These are phyloP conservation scores for Drosophila orena DNA, from an alignment of 1,140 invertebrate genomes.

Conservation along the genomic window DNA sequence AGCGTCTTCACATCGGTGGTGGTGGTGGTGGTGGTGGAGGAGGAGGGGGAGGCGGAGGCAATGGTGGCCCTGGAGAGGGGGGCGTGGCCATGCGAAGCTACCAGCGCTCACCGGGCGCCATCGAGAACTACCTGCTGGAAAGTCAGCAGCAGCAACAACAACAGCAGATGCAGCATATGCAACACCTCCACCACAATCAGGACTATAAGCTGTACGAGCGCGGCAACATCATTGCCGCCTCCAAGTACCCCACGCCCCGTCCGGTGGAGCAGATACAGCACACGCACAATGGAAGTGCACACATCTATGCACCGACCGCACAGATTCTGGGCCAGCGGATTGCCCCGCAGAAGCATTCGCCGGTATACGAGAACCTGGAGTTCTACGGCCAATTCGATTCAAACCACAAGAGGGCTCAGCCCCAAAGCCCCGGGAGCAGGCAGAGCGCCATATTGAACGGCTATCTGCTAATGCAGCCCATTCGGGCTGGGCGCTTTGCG, in stretches of 20 bases:
- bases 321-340: slow-evolving; percentile 69
- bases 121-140: slow-evolving; percentile 70
- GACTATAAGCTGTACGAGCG: slow-evolving; percentile 89
- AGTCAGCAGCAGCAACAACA: slow-evolving; percentile 37
- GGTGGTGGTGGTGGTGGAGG: not conserved
- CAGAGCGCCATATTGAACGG: slow-evolving; percentile 71
- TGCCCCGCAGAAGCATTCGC: slow-evolving; percentile 85
- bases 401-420: slow-evolving; percentile 85
- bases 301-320: slow-evolving; percentile 68
- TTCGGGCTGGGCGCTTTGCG: slow-evolving; percentile 70
- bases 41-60: not conserved
- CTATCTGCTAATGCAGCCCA: slow-evolving; percentile 63
- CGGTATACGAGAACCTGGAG: slow-evolving; percentile 93
- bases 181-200: slow-evolving; percentile 39
- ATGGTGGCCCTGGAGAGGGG: slow-evolving; percentile 8
- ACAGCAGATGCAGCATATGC: slow-evolving; percentile 17
- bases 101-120: slow-evolving; percentile 59
- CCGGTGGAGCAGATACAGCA: slow-evolving; percentile 86
- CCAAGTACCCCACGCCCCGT: slow-evolving; percentile 90
- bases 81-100: slow-evolving; percentile 31
- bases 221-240: slow-evolving; percentile 88
- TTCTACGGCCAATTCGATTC: slow-evolving; percentile 88
- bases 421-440: slow-evolving; percentile 81
- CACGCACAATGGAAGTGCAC: slow-evolving; percentile 45
- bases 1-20: slow-evolving; percentile 69